Conservation (phyloP, 2,797 vertebrate genomes). For the Monodelphis domestica region DNA sequence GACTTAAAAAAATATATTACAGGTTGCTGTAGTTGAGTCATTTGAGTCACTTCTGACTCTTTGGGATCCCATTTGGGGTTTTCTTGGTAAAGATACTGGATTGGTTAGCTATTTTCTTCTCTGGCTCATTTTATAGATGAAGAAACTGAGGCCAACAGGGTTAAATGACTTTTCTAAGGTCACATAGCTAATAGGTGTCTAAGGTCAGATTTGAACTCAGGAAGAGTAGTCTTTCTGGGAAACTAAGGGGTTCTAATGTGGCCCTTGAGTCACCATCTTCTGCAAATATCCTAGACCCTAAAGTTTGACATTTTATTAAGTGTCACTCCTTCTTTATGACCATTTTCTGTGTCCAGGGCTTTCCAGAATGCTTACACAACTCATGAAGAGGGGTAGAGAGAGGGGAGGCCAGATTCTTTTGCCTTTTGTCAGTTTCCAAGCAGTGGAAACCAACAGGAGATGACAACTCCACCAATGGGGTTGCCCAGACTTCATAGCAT, state of each 20-base stretch:
- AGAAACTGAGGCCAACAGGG: too few relatives aligned
- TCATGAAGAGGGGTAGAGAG: slow-evolving; percentile 37
- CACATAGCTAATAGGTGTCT: too few relatives aligned
- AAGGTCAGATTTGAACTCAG: too few relatives aligned
- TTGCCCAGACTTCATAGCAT: slow-evolving; percentile 43
- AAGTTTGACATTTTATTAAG: slow-evolving; percentile 65
- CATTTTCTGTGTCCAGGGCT: slow-evolving; percentile 58
- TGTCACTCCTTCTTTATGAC: slow-evolving; percentile 61
- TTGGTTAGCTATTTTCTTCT: too few relatives aligned
- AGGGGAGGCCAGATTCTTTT: slow-evolving; percentile 50
- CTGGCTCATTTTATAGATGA: too few relatives aligned
- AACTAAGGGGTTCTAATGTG: background rate
- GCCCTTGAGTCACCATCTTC: background rate
- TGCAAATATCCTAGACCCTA: slow-evolving; percentile 5
- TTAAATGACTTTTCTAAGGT: too few relatives aligned
- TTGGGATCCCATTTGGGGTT: too few relatives aligned
- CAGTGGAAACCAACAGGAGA: slow-evolving; percentile 52
- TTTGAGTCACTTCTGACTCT: too few relatives aligned
- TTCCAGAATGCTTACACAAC: slow-evolving; percentile 61
- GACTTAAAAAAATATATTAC: background rate
- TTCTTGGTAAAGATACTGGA: too few relatives aligned
- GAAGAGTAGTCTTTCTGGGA: too few relatives aligned
- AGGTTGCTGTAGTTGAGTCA: too few relatives aligned
- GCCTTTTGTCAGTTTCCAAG: slow-evolving; percentile 57
- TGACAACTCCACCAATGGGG: slow-evolving; percentile 63